phyloP scores from a whole-genome alignment of 2,113 vertebrate genomes.

The Tichodroma muraria region DNA sequence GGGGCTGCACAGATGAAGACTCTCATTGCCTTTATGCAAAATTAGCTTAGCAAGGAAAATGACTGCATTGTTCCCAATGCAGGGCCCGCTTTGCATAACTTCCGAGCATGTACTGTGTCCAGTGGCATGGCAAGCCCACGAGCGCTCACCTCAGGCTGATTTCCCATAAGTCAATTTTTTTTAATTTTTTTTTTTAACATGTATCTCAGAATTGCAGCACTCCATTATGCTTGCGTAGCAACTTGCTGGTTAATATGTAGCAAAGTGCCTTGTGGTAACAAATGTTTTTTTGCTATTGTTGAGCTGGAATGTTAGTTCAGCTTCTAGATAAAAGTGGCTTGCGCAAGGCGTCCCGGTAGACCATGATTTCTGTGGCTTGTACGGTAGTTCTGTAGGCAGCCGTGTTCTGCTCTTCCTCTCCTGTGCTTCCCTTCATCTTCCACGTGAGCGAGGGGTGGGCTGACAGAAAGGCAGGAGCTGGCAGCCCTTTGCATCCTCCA shows the following conservation, averaged over 20 bases:
- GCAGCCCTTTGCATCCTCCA: not conserved
- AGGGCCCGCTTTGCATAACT: conserved; percentile 30
- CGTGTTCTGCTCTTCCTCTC: not conserved
- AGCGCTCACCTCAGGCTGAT: conserved; percentile 22
- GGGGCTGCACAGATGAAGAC: not conserved
- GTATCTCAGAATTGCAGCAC: not conserved
- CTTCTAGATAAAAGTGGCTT: conserved; percentile 64
- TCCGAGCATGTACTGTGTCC: conserved; percentile 14
- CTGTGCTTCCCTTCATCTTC: conserved; percentile 22
- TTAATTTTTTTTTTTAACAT: not conserved
- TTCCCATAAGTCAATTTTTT: not conserved
- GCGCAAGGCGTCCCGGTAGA: conserved; percentile 1
- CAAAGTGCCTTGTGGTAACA: conserved; percentile 30
- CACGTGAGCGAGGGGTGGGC: not conserved
- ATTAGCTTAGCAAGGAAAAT: conserved; percentile 14
- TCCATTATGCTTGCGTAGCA: conserved; percentile 51
- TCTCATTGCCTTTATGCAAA: not conserved
- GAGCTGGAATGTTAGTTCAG: conserved; percentile 64
- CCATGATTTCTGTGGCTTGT: conserved; percentile 39
- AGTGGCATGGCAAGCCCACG: conserved; percentile 37
- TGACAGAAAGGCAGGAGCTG: not conserved
- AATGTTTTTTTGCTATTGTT: conserved; percentile 26
- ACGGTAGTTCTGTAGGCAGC: conserved; percentile 20
- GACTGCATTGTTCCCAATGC: conserved; percentile 29
- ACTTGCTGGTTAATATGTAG: conserved; percentile 67